Base-by-base conservation (phyloP, 2,797 vertebrate species). In the Dipus sagitta region DNA sequence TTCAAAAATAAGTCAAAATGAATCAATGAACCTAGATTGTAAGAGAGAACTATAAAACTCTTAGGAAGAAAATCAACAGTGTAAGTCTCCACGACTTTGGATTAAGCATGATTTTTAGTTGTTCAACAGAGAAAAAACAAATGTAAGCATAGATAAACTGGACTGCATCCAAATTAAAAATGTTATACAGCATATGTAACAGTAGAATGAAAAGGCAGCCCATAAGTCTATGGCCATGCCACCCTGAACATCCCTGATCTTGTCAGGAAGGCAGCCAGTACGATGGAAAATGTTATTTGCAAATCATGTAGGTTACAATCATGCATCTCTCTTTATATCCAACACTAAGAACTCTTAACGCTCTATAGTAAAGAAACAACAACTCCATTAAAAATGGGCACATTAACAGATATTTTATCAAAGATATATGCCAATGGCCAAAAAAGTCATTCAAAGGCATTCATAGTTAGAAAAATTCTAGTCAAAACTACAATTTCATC, bases 1-100 rank as follows among this genome's bases (percentile, higher is more conserved):
- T 77, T 60, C n/a, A 74, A 94, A 87, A 90, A 42, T 72, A 90
- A 77, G 54, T 80, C 54, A 86, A 87, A 91, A 52, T 82, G 21
- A 9, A 84, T 90, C 65, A 85, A 47, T 72, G 68, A 72, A 72
- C 23, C 28, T 94, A 93, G 78, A 85, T 81, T 75, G 58, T 91
- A 38, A 81, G 28, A 20, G 70, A 62, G 88, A 93, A 83, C 42
- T 90, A 64, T 30, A 85, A 88, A 81, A 93, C 13, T 86, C 12
- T 2, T 24, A 87, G 75, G 80, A 76, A 67, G 85, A 68, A 82
- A 23, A 23, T n/a, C 64, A 74, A 38, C 87, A 85, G 10, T 75
- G 3, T 77, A 90, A 87, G 70, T 92, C 60, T 60, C 32, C 15
- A 15, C 67, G 47, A 84, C 14, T 58, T 76, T 54, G 38, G 23